These are phyloP conservation scores for Lasiurus borealis DNA, from an alignment of 2,113 vertebrate species.

Conservation along the genomic window DNA sequence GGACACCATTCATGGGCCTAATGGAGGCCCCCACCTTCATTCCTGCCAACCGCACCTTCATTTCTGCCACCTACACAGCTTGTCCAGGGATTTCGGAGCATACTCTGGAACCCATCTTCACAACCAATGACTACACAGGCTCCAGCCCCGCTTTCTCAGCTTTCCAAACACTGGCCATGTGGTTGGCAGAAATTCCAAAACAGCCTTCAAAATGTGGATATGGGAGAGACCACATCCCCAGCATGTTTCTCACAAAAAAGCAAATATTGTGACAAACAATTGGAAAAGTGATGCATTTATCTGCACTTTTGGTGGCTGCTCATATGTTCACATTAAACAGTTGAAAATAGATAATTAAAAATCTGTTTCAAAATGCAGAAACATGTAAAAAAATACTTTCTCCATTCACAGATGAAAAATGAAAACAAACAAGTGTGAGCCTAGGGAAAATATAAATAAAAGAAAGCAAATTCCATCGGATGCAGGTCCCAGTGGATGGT, in stretches of 20 bases:
- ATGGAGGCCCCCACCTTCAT: background rate
- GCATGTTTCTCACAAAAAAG: slow-evolving; percentile 59
- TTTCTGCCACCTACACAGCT: background rate
- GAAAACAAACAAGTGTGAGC: slow-evolving; percentile 66
- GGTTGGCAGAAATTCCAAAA: slow-evolving; percentile 66
- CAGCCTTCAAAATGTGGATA: slow-evolving; percentile 56
- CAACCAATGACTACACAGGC: background rate
- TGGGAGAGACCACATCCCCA: slow-evolving; percentile 57
- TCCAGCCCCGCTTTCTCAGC: slow-evolving; percentile 57
- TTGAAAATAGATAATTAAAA: slow-evolving; percentile 77
- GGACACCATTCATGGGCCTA: background rate
- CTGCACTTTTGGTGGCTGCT: slow-evolving; percentile 74
- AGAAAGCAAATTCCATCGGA: background rate
- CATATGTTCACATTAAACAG: slow-evolving; percentile 79
- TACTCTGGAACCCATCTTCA: background rate
- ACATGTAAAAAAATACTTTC: slow-evolving; percentile 71
- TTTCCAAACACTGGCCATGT: slow-evolving; percentile 57
- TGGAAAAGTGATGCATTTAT: slow-evolving; percentile 67
- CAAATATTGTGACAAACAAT: slow-evolving; percentile 82
- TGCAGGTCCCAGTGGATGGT: background rate
- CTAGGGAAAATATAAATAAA: background rate
- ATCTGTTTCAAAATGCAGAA: slow-evolving; percentile 70
- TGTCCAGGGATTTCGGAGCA: background rate
- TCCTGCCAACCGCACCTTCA: background rate
- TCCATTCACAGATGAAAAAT: slow-evolving; percentile 65